Evolutionary conservation across 2,113 vertebrate species (phyloP), one percentile per base, ranked within the genome.

Genomic region (Ammodytes marinus): DNA sequence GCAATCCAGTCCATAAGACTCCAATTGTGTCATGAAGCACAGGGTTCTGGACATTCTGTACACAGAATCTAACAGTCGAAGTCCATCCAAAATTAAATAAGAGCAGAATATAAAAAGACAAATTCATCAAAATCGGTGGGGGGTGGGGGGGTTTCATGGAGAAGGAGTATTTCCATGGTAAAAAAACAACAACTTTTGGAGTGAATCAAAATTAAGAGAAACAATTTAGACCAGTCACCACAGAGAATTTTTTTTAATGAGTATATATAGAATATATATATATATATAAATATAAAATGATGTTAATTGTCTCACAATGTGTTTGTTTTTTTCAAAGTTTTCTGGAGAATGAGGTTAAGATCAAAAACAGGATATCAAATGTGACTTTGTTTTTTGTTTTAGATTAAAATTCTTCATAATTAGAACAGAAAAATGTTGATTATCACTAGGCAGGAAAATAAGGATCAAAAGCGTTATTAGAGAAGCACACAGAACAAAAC

Each of bases 251-350:
- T 27, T 27, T 27, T 27, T 27, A 27, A 27, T 27, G 27, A 27
- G 27, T 27, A 27, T 27, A 27, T 27, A 27, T 27, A 84, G 71
- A 82, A 86, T 66, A 90, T 77, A 89, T 80, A 85, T 89, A 90
- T 83, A 85, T 52, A 76, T 83, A 83, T 72, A 87, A 79, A 88
- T 91, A 89, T 66, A 86, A 69, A 91, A 92, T 87, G 73, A 90
- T 90, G 87, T 93, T 90, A 91, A 76, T 88, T 92, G 92, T 94
- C 80, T 68, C 90, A 92, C 90, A 79, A 86, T 81, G 93, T 91
- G 90, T 94, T 93, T 92, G 82, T 87, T 85, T 91, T 92, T 79
- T 92, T 90, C 69, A 77, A 73, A 66, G 78, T 89, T 88, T 91
- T 89, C 65, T 84, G 86, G 77, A 83, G 70, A 87, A 86, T 82